A percentile compares a stretch with the other conserved stretches of the same genome.
These are phyloP conservation scores for Lasioglossum marginatum DNA, from an alignment of 2,888 invertebrate genomes.

Conservation along the genomic window DNA sequence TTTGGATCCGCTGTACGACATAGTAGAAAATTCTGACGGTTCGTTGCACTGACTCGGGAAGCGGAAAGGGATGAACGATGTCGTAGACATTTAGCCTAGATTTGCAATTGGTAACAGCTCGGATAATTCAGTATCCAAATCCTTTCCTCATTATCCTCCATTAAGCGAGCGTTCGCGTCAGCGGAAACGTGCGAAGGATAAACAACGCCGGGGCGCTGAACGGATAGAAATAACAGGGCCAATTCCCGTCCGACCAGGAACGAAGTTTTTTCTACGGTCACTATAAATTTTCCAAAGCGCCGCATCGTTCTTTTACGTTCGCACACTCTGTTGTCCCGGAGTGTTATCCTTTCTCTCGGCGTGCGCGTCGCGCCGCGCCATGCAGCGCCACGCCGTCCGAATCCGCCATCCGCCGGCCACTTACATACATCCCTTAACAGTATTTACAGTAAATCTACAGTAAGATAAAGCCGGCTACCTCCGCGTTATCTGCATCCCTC, in stretches of 20 bases:
- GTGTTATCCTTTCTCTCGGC: slow-evolving; percentile 27
- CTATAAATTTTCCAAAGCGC: slow-evolving; percentile 22
- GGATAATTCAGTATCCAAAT: not conserved
- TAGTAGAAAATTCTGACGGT: not conserved
- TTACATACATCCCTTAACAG: slow-evolving; percentile 46
- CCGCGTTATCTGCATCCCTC: slow-evolving; percentile 57
- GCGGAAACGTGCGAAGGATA: slow-evolving; percentile 8
- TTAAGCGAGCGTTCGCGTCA: not conserved
- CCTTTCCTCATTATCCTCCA: not conserved
- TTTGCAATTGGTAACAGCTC: not conserved
- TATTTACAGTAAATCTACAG: slow-evolving; percentile 64
- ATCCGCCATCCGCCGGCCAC: slow-evolving; percentile 29
- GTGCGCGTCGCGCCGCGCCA: not conserved
- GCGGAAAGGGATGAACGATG: not conserved
- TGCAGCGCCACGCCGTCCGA: slow-evolving; percentile 20
- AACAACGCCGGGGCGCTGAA: slow-evolving; percentile 1
- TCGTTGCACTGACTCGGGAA: not conserved
- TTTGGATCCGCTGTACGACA: not conserved
- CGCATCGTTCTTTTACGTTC: slow-evolving; percentile 21
- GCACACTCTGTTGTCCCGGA: slow-evolving; percentile 18
- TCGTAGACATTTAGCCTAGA: not conserved
- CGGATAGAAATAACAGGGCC: slow-evolving; percentile 26
- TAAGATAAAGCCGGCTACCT: slow-evolving; percentile 47
- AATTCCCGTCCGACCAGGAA: slow-evolving; percentile 18
- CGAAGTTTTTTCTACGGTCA: slow-evolving; percentile 21